Evolutionary conservation across 2,888 invertebrate species (phyloP).

Genomic region (Quadriops clusia): DNA sequence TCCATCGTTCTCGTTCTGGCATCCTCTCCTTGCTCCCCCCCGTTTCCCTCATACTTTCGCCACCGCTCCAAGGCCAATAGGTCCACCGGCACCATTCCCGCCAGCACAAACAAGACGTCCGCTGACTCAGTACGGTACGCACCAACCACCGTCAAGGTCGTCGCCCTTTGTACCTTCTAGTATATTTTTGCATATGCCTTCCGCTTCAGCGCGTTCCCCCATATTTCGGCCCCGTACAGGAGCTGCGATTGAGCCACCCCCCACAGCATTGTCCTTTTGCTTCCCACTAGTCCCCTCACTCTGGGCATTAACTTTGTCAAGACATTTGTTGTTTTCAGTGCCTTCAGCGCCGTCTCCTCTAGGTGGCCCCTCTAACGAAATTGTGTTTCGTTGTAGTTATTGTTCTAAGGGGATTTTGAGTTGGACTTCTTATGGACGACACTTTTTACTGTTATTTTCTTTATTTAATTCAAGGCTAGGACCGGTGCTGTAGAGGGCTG

Average conservation of each 20-base stretch:
- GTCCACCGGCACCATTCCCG: not conserved
- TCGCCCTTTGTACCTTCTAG: not conserved
- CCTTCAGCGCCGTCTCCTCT: not conserved
- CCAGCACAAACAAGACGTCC: not conserved
- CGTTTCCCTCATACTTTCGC: not conserved
- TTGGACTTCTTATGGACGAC: no score
- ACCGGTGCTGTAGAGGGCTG: no score
- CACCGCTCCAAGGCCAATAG: not conserved
- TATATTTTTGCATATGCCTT: not conserved
- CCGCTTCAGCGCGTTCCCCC: not conserved
- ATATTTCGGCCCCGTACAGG: not conserved
- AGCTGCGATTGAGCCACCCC: not conserved
- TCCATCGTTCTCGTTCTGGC: not conserved
- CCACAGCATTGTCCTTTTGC: slow-evolving; percentile 3
- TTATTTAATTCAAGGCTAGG: no score
- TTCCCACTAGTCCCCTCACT: slow-evolving; percentile 1
- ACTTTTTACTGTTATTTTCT: no score
- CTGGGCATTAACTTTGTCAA: not conserved
- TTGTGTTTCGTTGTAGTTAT: not conserved
- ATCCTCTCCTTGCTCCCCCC: not conserved
- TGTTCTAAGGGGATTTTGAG: no score
- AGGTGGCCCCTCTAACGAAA: not conserved
- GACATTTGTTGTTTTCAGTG: not conserved
- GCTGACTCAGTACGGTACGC: not conserved
- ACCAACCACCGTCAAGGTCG: not conserved